Evolutionary conservation across 1,140 invertebrate genomes (phyloP).

Genomic region (Sycophila sp.): DNA sequence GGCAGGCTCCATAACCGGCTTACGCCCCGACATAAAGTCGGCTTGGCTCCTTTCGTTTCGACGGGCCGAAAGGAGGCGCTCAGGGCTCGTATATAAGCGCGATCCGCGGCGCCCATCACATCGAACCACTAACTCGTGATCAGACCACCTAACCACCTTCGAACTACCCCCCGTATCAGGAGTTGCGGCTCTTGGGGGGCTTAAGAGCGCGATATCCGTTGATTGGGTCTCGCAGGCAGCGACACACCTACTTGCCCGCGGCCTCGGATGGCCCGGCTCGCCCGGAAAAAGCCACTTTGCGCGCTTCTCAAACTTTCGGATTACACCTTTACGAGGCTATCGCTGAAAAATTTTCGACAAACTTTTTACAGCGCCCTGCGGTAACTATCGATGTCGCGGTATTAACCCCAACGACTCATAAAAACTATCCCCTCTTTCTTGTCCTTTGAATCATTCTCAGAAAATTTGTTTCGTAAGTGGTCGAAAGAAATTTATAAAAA

Average conservation of each 20-base stretch:
- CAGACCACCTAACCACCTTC: slow-evolving; percentile 58
- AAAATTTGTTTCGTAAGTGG: too few relatives aligned
- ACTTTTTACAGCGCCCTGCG: not conserved
- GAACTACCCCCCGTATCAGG: slow-evolving; percentile 62
- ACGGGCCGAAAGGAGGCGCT: too few relatives aligned
- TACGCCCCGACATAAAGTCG: slow-evolving; percentile 65
- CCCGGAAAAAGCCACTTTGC: slow-evolving; percentile 16
- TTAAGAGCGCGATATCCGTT: slow-evolving; percentile 65
- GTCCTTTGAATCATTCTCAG: too few relatives aligned
- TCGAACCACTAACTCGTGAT: slow-evolving; percentile 67
- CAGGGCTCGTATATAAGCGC: not conserved
- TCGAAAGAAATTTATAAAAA: too few relatives aligned
- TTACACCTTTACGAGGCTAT: slow-evolving; percentile 27
- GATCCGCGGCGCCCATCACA: slow-evolving; percentile 44
- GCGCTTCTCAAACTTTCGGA: slow-evolving; percentile 40
- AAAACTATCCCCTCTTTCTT: too few relatives aligned
- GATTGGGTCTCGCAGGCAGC: slow-evolving; percentile 55
- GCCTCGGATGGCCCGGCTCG: not conserved
- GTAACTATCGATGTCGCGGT: too few relatives aligned
- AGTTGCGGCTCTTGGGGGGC: slow-evolving; percentile 61
- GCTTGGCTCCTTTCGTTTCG: slow-evolving; percentile 49
- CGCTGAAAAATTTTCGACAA: slow-evolving; percentile 25
- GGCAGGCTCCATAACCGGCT: slow-evolving; percentile 67
- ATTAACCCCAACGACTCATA: too few relatives aligned
- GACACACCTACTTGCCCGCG: not conserved